A percentile compares a stretch with the other conserved stretches of the same genome.
phyloP scores from a whole-genome alignment of 1,140 invertebrate species.

The Drosophila grimshawi region DNA sequence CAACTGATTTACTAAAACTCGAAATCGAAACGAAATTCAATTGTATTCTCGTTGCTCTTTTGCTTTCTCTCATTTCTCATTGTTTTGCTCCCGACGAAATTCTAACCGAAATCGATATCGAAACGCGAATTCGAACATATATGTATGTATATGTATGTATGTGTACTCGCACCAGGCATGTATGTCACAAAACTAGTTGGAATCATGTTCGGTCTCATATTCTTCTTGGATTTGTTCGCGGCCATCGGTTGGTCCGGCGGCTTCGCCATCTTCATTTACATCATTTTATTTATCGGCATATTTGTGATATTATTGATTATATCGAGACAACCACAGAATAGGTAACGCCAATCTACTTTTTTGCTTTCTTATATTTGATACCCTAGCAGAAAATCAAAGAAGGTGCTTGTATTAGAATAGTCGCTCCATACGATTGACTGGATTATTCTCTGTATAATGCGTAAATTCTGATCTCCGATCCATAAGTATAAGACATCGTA shows the following conservation, averaged over 20 bases:
- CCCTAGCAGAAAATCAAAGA: constrained; percentile 8
- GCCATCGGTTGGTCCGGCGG: constrained; percentile 91
- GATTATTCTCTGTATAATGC: too few relatives aligned
- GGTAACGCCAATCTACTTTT: constrained; percentile 85
- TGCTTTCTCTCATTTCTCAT: constrained; percentile 44
- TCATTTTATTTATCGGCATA: constrained; percentile 90
- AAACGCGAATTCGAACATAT: constrained; percentile 23
- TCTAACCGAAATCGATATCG: constrained; percentile 37
- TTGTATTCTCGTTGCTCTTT: constrained; percentile 43
- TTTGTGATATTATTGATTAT: constrained; percentile 92
- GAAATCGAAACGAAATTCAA: constrained; percentile 17
- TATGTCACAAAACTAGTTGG: constrained; percentile 95
- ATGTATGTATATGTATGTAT: constrained; percentile 1
- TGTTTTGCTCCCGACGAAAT: constrained; percentile 28
- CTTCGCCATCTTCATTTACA: constrained; percentile 89
- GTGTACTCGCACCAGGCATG: constrained; percentile 86
- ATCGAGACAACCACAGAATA: constrained; percentile 95
- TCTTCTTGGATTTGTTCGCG: constrained; percentile 93
- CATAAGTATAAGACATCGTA: too few relatives aligned
- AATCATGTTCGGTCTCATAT: constrained; percentile 91
- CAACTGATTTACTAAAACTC: background rate
- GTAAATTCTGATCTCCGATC: too few relatives aligned
- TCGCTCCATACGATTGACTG: too few relatives aligned
- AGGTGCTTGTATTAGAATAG: background rate
- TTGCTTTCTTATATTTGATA: constrained; percentile 5